Conservation (phyloP, 2,113 vertebrate genomes). For the Sturnira hondurensis region DNA sequence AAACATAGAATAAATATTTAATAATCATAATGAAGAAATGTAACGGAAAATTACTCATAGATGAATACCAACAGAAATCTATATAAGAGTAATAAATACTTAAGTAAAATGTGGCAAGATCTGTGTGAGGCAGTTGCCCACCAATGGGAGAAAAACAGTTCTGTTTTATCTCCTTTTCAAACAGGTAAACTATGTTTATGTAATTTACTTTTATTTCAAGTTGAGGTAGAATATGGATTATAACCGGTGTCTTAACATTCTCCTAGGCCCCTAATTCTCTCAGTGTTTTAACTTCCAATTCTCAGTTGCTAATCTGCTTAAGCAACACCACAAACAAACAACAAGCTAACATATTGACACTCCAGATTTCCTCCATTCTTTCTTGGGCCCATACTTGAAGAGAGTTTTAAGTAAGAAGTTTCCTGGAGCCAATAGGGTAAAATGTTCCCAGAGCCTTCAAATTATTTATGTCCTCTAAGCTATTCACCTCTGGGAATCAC, state of each 20-base stretch:
- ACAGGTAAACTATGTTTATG: neutral
- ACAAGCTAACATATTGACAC: rapidly evolving
- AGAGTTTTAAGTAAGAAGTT: neutral
- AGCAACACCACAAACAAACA: too few relatives aligned
- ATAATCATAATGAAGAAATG: neutral
- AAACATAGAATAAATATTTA: neutral
- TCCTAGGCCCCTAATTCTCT: neutral
- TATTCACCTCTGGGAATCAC: neutral
- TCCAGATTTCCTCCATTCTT: neutral
- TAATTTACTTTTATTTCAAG: neutral
- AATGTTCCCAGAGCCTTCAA: neutral
- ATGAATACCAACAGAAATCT: neutral
- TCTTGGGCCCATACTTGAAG: neutral
- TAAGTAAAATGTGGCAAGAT: neutral
- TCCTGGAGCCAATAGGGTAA: neutral
- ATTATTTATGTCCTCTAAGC: neutral
- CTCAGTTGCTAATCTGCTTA: neutral
- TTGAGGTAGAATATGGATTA: neutral
- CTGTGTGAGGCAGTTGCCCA: neutral
- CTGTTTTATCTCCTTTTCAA: neutral
- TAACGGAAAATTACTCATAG: neutral
- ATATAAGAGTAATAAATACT: neutral
- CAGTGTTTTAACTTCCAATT: neutral
- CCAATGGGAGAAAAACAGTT: neutral
- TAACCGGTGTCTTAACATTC: neutral